A percentile compares a stretch with the other conserved stretches of the same genome.
phyloP scores from a whole-genome alignment of 2,888 invertebrate species.

The Buathra laborator region DNA sequence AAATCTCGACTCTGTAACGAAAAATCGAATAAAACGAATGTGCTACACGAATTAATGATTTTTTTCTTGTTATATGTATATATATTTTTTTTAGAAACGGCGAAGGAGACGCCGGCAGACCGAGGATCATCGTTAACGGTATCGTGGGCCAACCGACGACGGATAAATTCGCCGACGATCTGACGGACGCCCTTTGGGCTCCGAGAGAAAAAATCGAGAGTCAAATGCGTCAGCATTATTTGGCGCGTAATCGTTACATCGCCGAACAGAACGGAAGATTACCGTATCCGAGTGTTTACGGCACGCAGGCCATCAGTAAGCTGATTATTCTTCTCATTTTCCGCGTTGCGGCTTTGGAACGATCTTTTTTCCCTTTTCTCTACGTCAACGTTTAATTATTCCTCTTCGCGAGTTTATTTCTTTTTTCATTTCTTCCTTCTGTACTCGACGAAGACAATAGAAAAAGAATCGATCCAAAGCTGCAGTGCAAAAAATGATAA shows the following conservation, averaged over 20 bases:
- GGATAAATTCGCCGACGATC: conserved; percentile 75
- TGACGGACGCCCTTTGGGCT: conserved; percentile 77
- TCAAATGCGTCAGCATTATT: conserved; percentile 87
- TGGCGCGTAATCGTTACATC: conserved; percentile 87
- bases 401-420: too few relatives aligned
- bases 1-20: conserved; percentile 31
- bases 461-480: too few relatives aligned
- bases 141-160: conserved; percentile 72
- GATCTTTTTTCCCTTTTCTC: too few relatives aligned
- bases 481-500: neutral
- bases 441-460: too few relatives aligned
- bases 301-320: conserved; percentile 81
- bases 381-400: too few relatives aligned
- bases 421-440: too few relatives aligned
- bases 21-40: conserved; percentile 40
- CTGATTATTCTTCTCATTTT: conserved; percentile 30
- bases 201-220: conserved; percentile 80
- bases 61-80: conserved; percentile 25
- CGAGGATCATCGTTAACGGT: conserved; percentile 77
- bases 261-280: conserved; percentile 85
- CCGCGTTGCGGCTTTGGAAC: too few relatives aligned
- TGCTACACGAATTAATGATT: neutral
- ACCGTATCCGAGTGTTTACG: conserved; percentile 82
- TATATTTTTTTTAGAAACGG: conserved; percentile 76
- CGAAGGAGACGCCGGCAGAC: conserved; percentile 75